Base-by-base conservation (phyloP, 1,140 invertebrate genomes). In the Tigriopus japonicus region DNA sequence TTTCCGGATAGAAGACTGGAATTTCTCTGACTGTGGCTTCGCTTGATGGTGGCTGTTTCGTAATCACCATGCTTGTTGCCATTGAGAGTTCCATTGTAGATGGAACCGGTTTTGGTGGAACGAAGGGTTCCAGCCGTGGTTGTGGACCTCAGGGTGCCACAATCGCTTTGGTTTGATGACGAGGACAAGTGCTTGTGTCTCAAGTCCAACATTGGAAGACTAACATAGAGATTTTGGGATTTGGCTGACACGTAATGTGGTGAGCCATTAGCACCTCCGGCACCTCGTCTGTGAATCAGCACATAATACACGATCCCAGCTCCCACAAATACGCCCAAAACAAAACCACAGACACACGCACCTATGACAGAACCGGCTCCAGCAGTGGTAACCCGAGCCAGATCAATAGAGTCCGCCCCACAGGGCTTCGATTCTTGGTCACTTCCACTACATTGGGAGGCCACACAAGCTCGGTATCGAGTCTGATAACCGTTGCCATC, bases 221-320 rank as follows among this genome's bases (percentile, higher is more conserved):
- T 56, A 9, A 61, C 59, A 40, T 61, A 61, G 9, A 61, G 49
- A 54, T 61, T 61, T 41, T 61, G 59, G 41, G 42, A 55, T 42
- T 61, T 61, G 15, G 59, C 59, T 19, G 17, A 24, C 21, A 61
- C 45, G 41, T 61, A 61, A 15, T 61, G 43, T n/a, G 59, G 59
- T 13, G 17, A 24, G 17, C 19, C 51, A 24, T 52, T 51, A 23
- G 43, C 15, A 3, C 28, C 52, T 19, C 52, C 28, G 15, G 52
- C 15, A 51, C 15, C 15, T 7, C 40, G 28, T 23, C 56, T 1
- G 40, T 42, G 42, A n/a, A 40, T 58, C 12, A 58, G 40, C 5
- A 40, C n/a, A 42, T 58, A 58, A 42, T 40, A 40, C 13, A 58
- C 56, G 15, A 58, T n/a, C 13, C 23, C 21, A n/a, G 24, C 56